Percentiles rank a stretch among this genome's conserved stretches.
phyloP scores from a whole-genome alignment of 2,797 vertebrate genomes.

The Hafferia zeledoni region DNA sequence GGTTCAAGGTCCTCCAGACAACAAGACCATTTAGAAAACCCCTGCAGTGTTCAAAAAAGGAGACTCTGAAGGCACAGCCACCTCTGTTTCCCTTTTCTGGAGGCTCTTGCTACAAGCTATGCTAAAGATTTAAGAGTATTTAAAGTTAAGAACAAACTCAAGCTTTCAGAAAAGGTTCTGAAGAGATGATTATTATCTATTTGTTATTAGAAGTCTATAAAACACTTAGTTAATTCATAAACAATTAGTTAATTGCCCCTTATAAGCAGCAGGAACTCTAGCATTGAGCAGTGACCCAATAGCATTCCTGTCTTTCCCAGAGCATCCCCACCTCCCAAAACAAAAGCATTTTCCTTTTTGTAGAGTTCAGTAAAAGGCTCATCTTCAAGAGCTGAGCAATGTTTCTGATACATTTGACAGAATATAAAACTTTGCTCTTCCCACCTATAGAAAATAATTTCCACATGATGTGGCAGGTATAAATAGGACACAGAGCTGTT shows the following conservation, averaged over 20 bases:
- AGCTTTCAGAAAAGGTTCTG: background rate
- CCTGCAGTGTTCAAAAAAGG: background rate
- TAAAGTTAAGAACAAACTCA: background rate
- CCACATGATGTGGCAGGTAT: background rate
- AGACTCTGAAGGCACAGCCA: background rate
- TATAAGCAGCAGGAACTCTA: background rate
- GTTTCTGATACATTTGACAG: background rate
- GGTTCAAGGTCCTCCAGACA: background rate
- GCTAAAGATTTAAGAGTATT: background rate
- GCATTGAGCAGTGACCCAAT: background rate
- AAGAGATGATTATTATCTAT: background rate
- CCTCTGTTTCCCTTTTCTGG: background rate
- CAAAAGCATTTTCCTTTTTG: background rate
- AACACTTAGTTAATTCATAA: background rate
- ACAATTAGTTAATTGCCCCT: background rate
- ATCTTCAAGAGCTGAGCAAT: background rate
- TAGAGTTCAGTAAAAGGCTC: background rate
- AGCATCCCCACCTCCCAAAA: background rate
- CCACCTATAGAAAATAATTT: background rate
- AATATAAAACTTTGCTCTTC: background rate
- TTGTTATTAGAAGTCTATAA: background rate
- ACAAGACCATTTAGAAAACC: background rate
- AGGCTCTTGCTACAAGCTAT: background rate
- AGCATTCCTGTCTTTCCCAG: background rate
- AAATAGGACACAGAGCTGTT: background rate